Base-by-base conservation (phyloP, 2,888 invertebrate species). In the Tanytarsus gracilentus region DNA sequence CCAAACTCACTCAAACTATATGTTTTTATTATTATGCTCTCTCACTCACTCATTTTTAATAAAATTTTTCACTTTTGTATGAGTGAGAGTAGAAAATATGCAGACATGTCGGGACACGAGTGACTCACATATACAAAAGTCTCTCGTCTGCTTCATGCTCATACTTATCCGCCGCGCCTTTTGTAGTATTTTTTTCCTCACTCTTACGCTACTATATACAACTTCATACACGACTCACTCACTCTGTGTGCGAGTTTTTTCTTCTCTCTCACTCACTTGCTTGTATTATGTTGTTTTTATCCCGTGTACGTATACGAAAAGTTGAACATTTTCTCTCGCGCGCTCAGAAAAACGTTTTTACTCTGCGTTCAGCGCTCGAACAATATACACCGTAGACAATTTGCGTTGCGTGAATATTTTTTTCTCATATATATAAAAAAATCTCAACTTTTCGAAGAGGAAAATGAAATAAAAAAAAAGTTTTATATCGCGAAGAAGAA, bases 351-450 rank as follows among this genome's bases (percentile, higher is more conserved):
- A 16, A 21, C 40, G 26, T 49, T 27, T 58, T 58, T 58, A 58
- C 48, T 58, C 44, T 58, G 58, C 58, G 40, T 58, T 58, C 23
- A 58, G 58, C 58, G 58, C 58, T 58, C 25, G 48, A 44, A 58
- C 40, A 48, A 44, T 27, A 29, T 48, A 58, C 58, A 58, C 25
- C 49, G 49, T 49, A 26, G 25, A 26, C 40, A 18, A 44, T 44
- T 44, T 44, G 21, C 44, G 44, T 44, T 44, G 27, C 49, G 27
- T 26, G 49, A 49, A 49, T 49, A 26, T 49, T 49, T 49, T 25
- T 49, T 49, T 7, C 11, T 49, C 16, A 49, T 14, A n/a, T 26
- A 49, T 25, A 23, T 49, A 49, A 44, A 44, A 40, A 40, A 40
- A 40, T 18, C 27, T 30, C 11, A 30, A 49, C 11, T 49, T 49